Evolutionary conservation across 2,113 vertebrate species (phyloP), one percentile per base, ranked within the genome.

Genomic region (Caretta caretta): DNA sequence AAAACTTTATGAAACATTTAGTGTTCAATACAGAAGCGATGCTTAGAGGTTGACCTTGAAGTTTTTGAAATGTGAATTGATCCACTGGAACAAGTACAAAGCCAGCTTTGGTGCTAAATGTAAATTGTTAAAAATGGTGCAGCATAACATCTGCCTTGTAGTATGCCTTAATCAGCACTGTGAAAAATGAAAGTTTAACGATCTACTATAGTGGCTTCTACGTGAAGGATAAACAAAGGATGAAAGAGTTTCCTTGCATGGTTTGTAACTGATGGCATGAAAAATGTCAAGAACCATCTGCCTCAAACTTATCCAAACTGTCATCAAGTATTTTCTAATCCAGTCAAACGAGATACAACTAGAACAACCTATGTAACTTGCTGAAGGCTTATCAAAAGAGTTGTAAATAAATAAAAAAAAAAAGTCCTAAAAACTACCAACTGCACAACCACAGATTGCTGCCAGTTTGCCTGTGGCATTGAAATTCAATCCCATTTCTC

Each of bases 261-360:
- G 99, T 98, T 98, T 99, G 98, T 99, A 99, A 99, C 98, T 98
- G 99, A 99, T 98, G 99, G 98, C 98, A 98, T 98, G 98, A 98
- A 98, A 98, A 98, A 98, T 98, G 98, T 99, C 99, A 99, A 98
- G 98, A 99, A 98, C 98, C 99, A 99, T 99, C 99, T 99, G 99
- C 98, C 98, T 99, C 98, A 97, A 97, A 99, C 98, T 98, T 99
- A 98, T 99, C 98, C 98, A 96, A 98, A 98, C 98, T 99, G 99
- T 99, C 99, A 98, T 99, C 98, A 98, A 98, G 98, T 98, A 99
- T 99, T 99, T 99, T 99, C 97, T 99, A 99, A 99, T 99, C 98
- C 98, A 98, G 98, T 96, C 97, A 98, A 99, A 99, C 98, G 97
- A 98, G 98, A 98, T 98, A 98, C 98, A 98, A 98, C 97, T 98